These are phyloP conservation scores for Pollenia labialis DNA, from an alignment of 2,888 invertebrate species.

Conservation along the genomic window DNA sequence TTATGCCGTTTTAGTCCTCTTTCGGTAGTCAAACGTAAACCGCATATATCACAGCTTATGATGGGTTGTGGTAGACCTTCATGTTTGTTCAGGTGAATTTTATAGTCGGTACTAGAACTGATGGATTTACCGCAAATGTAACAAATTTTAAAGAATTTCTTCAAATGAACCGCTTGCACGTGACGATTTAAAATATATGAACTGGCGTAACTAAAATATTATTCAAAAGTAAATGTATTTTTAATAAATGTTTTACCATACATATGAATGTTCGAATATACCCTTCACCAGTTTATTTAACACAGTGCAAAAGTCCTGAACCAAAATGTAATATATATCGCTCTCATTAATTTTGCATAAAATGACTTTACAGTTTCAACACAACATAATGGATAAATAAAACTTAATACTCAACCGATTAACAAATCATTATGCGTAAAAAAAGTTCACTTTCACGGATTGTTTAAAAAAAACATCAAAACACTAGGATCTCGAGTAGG, in stretches of 20 bases:
- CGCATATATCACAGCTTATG: constrained; percentile 82
- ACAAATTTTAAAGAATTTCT: constrained; percentile 56
- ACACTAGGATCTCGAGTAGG: no score
- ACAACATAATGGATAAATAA: no score
- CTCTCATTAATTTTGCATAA: no score
- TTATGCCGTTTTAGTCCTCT: constrained; percentile 81
- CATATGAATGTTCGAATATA: no score
- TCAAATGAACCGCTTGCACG: constrained; percentile 48
- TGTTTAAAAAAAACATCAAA: no score
- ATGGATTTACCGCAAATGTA: constrained; percentile 80
- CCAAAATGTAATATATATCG: no score
- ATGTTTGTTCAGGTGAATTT: constrained; percentile 81
- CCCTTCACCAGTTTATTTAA: no score
- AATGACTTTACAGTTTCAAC: no score
- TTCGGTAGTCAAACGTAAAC: constrained; percentile 79
- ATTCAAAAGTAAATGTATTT: not conserved
- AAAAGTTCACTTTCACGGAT: no score
- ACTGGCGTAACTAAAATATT: constrained; percentile 46
- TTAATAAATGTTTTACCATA: not conserved
- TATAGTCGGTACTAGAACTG: constrained; percentile 79
- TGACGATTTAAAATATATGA: constrained; percentile 31
- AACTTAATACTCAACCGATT: no score
- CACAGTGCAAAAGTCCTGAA: no score
- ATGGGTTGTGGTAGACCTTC: constrained; percentile 79
- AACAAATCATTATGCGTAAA: no score